Conservation (phyloP, 2,797 vertebrate species). For the Coregonus suidteri region DNA sequence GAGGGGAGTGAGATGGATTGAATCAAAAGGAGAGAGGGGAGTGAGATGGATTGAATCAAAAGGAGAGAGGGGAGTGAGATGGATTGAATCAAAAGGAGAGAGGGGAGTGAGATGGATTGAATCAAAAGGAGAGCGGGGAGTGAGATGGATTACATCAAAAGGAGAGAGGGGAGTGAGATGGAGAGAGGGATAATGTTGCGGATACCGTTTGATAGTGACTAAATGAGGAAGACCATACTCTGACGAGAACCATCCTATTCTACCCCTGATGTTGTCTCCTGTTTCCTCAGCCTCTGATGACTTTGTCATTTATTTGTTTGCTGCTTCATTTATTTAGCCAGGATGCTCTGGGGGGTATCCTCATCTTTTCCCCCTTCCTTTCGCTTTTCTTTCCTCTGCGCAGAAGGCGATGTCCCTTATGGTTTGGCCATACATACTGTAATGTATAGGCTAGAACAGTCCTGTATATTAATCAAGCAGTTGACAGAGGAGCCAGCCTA, state of each 20-base stretch:
- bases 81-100: constrained; percentile 57
- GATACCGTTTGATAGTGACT: constrained; percentile 54
- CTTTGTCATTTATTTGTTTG: constrained; percentile 72
- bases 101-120: constrained; percentile 43
- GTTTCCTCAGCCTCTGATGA: constrained; percentile 59
- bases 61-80: constrained; percentile 7
- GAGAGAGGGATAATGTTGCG: constrained; percentile 36
- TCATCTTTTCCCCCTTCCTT: constrained; percentile 49
- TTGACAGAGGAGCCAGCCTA: constrained; percentile 66
- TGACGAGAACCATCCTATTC: constrained; percentile 39
- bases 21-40: constrained; percentile 48
- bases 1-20: constrained; percentile 40
- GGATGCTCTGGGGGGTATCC: constrained; percentile 63
- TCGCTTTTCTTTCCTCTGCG: constrained; percentile 51
- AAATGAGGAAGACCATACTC: constrained; percentile 30
- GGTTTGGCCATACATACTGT: constrained; percentile 61
- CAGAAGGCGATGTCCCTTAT: constrained; percentile 64
- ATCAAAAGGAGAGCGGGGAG: constrained; percentile 45
- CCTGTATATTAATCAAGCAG: constrained; percentile 78
- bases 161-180: constrained; percentile 10
- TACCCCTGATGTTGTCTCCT: constrained; percentile 25
- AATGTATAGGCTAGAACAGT: constrained; percentile 51
- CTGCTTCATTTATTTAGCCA: constrained; percentile 73
- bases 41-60: constrained; percentile 3
- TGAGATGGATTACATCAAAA: neutral